Evolutionary conservation across 2,888 invertebrate genomes (phyloP).

Genomic region (Caenorhabditis panamensis): DNA sequence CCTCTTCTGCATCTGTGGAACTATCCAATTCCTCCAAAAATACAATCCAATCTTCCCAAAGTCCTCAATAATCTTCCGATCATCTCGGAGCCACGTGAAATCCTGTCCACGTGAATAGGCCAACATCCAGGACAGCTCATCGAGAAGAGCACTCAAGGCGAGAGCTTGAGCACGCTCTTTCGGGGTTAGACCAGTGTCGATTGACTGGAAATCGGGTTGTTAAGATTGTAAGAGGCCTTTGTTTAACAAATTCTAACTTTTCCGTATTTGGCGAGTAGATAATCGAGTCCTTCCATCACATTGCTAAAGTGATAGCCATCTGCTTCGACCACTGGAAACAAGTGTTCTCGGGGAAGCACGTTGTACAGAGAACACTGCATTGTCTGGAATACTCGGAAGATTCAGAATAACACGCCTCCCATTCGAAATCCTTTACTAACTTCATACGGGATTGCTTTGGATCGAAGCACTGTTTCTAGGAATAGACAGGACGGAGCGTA

Average conservation of each 20-base stretch:
- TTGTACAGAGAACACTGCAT: conserved; percentile 57
- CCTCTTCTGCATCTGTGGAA: conserved; percentile 51
- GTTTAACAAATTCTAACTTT: conserved; percentile 23
- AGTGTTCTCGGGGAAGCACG: conserved; percentile 54
- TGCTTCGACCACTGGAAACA: conserved; percentile 48
- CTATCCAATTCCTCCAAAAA: conserved; percentile 59
- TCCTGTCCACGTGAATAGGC: conserved; percentile 57
- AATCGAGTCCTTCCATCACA: conserved; percentile 62
- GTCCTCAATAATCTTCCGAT: conserved; percentile 56
- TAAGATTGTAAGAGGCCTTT: background rate
- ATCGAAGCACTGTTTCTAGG: conserved; percentile 55
- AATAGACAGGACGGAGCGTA: conserved; percentile 57
- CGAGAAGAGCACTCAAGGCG: conserved; percentile 55
- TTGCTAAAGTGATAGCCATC: conserved; percentile 52
- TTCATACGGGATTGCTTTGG: conserved; percentile 51
- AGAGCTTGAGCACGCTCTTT: conserved; percentile 59
- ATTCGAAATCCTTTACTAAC: conserved; percentile 21
- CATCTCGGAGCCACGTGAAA: conserved; percentile 54
- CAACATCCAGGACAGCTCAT: conserved; percentile 60
- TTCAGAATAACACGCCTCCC: background rate
- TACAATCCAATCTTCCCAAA: conserved; percentile 48
- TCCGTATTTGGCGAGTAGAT: conserved; percentile 49
- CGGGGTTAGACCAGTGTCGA: conserved; percentile 44
- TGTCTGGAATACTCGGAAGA: conserved; percentile 31
- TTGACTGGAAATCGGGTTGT: conserved; percentile 37